Evolutionary conservation across 2,797 vertebrate genomes (phyloP).

Genomic region (Hippocampus kuda): DNA sequence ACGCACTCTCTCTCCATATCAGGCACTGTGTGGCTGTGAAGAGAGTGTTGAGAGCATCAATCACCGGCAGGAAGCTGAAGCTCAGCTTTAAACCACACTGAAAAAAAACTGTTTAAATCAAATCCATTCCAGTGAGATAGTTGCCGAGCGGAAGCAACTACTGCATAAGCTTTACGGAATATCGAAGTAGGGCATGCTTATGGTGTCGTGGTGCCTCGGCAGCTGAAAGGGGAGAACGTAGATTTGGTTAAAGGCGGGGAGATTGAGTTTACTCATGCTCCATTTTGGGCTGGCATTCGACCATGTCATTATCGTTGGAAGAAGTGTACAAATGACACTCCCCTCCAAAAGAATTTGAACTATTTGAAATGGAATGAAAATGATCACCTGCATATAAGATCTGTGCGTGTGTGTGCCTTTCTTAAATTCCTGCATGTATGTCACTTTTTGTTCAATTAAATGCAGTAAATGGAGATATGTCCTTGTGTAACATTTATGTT

Average conservation of each 20-base stretch:
- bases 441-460: background rate
- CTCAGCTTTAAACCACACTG: conserved; percentile 3
- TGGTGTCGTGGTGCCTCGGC: background rate
- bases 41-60: conserved; percentile 11
- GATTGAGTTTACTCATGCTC: background rate
- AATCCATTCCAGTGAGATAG: conserved; percentile 9
- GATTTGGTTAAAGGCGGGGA: background rate
- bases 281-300: background rate
- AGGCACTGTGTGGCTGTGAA: conserved; percentile 22
- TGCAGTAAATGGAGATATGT: too few species aligned
- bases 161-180: conserved; percentile 4
- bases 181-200: conserved; percentile 5
- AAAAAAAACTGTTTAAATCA: conserved; percentile 21
- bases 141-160: conserved; percentile 7
- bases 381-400: background rate
- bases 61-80: conserved; percentile 19
- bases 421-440: background rate
- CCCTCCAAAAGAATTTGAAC: background rate
- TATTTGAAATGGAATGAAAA: background rate
- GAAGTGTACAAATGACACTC: background rate
- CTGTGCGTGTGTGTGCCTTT: background rate
- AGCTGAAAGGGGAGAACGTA: conserved; percentile 5
- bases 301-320: background rate
- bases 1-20: conserved; percentile 22
- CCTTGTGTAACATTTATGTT: too few species aligned